phyloP scores from a whole-genome alignment of 2,113 vertebrate species.

The Tursiops truncatus region DNA sequence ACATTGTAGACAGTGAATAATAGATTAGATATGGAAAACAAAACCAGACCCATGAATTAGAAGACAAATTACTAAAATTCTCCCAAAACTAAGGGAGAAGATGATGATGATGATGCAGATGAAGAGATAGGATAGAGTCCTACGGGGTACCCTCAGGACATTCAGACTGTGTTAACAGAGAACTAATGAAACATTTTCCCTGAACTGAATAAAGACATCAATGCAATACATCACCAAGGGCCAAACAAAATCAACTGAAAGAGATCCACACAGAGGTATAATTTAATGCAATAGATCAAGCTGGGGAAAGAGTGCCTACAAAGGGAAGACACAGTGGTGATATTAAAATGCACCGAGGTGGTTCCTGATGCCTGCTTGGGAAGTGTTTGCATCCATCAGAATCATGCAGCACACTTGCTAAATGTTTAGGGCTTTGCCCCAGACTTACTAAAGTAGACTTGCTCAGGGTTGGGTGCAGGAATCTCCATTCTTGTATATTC shows the following conservation, averaged over 20 bases:
- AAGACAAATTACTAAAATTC: neutral
- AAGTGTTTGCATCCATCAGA: neutral
- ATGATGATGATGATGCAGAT: neutral
- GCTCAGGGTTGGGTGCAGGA: neutral
- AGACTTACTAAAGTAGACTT: neutral
- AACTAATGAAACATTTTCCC: neutral
- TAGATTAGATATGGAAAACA: neutral
- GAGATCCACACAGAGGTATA: neutral
- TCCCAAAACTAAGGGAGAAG: neutral
- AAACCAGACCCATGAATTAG: neutral
- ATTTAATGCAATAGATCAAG: neutral
- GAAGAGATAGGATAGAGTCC: neutral
- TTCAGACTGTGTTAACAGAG: neutral
- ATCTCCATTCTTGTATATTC: neutral
- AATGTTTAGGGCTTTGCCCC: neutral
- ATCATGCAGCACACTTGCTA: neutral
- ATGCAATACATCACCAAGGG: neutral
- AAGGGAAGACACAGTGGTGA: neutral
- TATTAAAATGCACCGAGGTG: neutral
- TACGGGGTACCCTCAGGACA: no score
- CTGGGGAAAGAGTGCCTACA: neutral
- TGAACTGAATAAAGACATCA: neutral
- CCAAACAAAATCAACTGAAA: neutral
- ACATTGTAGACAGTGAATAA: neutral
- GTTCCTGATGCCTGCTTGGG: neutral